Conservation (phyloP, 2,888 invertebrate species). For the Stenodera caucasica region DNA sequence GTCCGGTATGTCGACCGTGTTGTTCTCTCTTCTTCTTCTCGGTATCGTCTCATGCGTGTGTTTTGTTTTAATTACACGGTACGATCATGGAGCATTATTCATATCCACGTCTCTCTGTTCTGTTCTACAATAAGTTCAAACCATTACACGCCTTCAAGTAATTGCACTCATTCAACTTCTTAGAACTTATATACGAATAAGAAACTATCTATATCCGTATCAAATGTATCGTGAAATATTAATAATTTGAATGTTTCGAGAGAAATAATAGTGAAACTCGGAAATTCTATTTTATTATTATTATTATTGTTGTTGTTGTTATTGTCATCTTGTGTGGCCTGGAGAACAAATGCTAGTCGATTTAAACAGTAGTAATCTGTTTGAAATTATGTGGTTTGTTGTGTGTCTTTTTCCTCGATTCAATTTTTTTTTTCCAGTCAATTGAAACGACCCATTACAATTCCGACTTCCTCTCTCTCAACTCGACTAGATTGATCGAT, state of each 20-base stretch:
- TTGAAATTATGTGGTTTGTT: slow-evolving; percentile 43
- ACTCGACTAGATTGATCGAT: slow-evolving; percentile 31
- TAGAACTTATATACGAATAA: slow-evolving; percentile 34
- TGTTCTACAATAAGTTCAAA: slow-evolving; percentile 52
- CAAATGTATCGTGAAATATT: slow-evolving; percentile 31
- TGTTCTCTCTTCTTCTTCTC: slow-evolving; percentile 2
- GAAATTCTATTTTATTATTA: not conserved
- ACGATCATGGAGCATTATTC: slow-evolving; percentile 54
- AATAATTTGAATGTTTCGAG: slow-evolving; percentile 22
- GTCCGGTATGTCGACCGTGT: no score
- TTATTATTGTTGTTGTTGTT: no score
- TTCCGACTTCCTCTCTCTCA: slow-evolving; percentile 13
- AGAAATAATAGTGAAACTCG: not conserved
- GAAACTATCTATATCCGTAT: slow-evolving; percentile 29
- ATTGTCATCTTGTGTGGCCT: slow-evolving; percentile 34
- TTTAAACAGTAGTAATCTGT: slow-evolving; percentile 44
- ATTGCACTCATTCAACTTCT: slow-evolving; percentile 52
- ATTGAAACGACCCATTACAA: slow-evolving; percentile 9
- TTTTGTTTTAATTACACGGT: slow-evolving; percentile 56
- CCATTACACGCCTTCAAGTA: slow-evolving; percentile 50
- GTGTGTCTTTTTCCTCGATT: slow-evolving; percentile 28
- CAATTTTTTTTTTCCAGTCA: slow-evolving; percentile 22
- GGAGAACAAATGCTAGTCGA: slow-evolving; percentile 37
- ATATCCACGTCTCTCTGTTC: slow-evolving; percentile 48
- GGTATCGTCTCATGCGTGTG: slow-evolving; percentile 44